Conservation (phyloP, 2,797 vertebrate species). For the Urocyon cinereoargenteus region DNA sequence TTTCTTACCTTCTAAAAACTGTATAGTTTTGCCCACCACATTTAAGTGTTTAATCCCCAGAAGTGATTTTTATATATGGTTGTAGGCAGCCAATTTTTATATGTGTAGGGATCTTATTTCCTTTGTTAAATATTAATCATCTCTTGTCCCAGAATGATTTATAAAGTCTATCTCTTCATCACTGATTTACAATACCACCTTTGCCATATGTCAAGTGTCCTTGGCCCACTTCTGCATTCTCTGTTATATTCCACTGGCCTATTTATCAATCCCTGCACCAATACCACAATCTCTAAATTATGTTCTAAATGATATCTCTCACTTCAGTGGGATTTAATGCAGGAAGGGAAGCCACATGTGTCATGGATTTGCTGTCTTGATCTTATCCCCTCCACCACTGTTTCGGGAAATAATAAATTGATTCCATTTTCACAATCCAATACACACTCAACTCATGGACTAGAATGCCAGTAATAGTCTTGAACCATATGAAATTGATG, state of each 20-base stretch:
- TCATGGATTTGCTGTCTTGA: background rate
- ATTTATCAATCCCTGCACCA: background rate
- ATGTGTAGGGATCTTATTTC: background rate
- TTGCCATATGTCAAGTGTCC: background rate
- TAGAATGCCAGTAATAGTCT: background rate
- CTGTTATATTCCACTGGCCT: background rate
- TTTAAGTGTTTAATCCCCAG: background rate
- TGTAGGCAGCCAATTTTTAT: background rate
- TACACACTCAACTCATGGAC: background rate
- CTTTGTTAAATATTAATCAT: slow-evolving; percentile 36
- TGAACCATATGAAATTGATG: background rate
- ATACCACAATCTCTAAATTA: background rate
- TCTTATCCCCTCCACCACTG: background rate
- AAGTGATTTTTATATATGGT: background rate
- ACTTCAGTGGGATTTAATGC: background rate
- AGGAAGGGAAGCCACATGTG: background rate
- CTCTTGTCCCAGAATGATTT: background rate
- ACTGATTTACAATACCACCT: background rate
- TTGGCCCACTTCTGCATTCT: slow-evolving; percentile 7
- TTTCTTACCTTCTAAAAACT: background rate
- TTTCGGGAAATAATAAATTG: slow-evolving; percentile 1
- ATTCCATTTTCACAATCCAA: slow-evolving; percentile 36
- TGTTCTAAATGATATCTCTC: background rate
- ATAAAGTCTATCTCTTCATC: background rate
- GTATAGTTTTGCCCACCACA: background rate